phyloP scores from a whole-genome alignment of 2,888 invertebrate species.

The Andrena praecox region DNA sequence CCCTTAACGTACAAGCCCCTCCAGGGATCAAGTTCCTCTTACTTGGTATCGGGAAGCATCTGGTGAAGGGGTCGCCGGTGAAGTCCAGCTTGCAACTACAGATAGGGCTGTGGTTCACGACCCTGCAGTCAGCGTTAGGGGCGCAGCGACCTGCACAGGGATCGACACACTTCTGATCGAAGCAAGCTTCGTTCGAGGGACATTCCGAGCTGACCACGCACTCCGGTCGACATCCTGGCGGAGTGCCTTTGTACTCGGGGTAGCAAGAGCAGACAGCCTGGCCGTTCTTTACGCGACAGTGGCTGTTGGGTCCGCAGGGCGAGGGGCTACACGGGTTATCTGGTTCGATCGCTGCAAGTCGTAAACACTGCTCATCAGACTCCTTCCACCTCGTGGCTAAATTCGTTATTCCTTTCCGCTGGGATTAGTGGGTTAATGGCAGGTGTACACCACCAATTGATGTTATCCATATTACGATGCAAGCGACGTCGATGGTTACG shows the following conservation, averaged over 20 bases:
- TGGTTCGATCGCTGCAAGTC: conserved; percentile 83
- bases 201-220: conserved; percentile 93
- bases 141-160: conserved; percentile 87
- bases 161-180: conserved; percentile 91
- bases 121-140: conserved; percentile 87
- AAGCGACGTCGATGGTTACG: conserved; percentile 27
- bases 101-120: conserved; percentile 87
- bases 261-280: conserved; percentile 90
- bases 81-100: conserved; percentile 85
- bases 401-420: background rate
- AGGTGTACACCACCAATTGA: background rate
- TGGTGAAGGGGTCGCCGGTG: conserved; percentile 84
- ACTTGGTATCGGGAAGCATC: conserved; percentile 83
- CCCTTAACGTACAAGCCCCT: background rate
- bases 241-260: conserved; percentile 90
- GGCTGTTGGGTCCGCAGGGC: conserved; percentile 86
- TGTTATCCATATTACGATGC: conserved; percentile 15
- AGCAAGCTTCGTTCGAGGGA: conserved; percentile 90
- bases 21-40: conserved; percentile 62
- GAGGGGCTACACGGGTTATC: conserved; percentile 83
- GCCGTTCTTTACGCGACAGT: conserved; percentile 85
- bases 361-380: conserved; percentile 5
- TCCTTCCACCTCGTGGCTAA: background rate
- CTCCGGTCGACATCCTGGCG: conserved; percentile 92
- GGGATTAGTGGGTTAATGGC: conserved; percentile 51